Base-by-base conservation (phyloP, 2,113 vertebrate genomes). In the Stigmatopora nigra region DNA sequence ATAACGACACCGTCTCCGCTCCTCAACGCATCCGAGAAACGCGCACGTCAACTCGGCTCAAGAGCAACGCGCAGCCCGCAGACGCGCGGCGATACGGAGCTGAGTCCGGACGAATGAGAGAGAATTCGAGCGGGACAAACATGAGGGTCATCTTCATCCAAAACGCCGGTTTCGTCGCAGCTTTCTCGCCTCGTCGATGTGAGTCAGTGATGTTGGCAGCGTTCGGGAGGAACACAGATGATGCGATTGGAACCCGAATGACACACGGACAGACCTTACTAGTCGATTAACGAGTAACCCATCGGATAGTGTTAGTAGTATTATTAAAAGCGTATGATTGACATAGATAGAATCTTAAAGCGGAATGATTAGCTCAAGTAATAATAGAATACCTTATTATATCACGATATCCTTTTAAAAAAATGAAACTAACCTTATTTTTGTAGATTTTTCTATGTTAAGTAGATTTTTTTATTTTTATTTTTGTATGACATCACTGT, bases 141-240 rank as follows among this genome's bases (percentile, higher is more conserved):
- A 92, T 91, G 91, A 90, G 89, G 88, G 85, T 88, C 76, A 87
- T 88, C 82, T 89, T 85, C 76, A 86, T 87, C 83, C 89, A 80
- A 78, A 88, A 88, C 86, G 89, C 90, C 88, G 88, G 90, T 87
- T 88, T 85, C 77, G 88, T 89, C 77, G 91, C 89, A 88, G 88
- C 89, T 82, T 89, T 88, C 84, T 89, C 89, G 82, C 86, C 83
- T 82, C 73, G 82, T 68, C 69, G 75, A 82, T 70, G 76, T 81
- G 81, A 84, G 73, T 84, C 80, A 80, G 69, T 82, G 80, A 83
- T 77, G 80, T 82, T 72, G 76, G 79, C 73, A 81, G 83, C 76
- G 68, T 81, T 75, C 65, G 25, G 25, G 25, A 47, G 73, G 83
- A 79, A 83, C 79, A 84, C 78, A 84, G 81, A 86, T 80, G 67